Base-by-base conservation (phyloP, 2,797 vertebrate genomes). In the Cetoscarus ocellatus region DNA sequence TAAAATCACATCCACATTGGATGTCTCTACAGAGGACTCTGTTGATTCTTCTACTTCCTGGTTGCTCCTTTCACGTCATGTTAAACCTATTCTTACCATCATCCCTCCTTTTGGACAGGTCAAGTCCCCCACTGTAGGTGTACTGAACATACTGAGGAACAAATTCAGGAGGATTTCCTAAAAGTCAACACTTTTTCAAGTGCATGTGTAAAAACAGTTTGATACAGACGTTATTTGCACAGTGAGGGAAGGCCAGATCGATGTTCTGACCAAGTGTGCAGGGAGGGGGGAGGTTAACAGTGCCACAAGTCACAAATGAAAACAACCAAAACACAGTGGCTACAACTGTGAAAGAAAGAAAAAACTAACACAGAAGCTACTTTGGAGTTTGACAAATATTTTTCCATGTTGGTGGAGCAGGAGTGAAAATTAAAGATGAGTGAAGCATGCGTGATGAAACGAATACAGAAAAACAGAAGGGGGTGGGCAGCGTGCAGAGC, bases 401-500 rank as follows among this genome's bases (percentile, higher is more conserved):
- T 27, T 27, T 27, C 27, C 27, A 27, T 27, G 27, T 27, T 27
- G 27, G 27, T 27, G 27, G 27, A n/a, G n/a, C n/a, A n/a, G n/a
- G n/a, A 27, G 27, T 27, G 27, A 27, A 27, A 27, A 27, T 27
- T 27, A 27, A 27, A 27, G 43, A 49, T 14, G 61, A 68, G 62
- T n/a, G 42, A 49, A 62, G 17, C 84, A 86, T 88, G 87, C 6
- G 0, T n/a, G 18, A 35, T 17, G 19, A 69, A 55, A 63, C 1
- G 13, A 48, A 67, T 0, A 3, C 0, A 11, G 2, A 68, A 51
- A 51, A 7, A 8, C 38, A 36, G 42, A 54, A 43, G 19, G 3
- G 57, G 58, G 10, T 63, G 47, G 47, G 62, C 3, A 49, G 55
- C 83, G 76, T 92, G 92, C 92, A 86, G 75, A 83, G 64, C 51